Conservation (phyloP, 1,140 invertebrate species). For the Ctenoplectra terminalis region DNA sequence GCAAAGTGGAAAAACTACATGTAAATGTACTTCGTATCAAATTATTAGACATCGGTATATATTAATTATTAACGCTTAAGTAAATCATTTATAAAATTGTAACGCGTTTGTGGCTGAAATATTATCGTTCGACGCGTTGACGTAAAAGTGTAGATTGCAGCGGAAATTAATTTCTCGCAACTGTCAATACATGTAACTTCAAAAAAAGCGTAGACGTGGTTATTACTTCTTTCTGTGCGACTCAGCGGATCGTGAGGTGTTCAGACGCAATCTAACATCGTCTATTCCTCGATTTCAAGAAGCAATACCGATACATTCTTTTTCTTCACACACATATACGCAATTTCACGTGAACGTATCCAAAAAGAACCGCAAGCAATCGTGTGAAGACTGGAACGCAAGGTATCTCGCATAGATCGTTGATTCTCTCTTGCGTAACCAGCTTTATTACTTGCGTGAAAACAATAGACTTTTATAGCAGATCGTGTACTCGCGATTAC, state of each 20-base stretch:
- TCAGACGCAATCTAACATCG: too few relatives aligned
- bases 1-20: too few relatives aligned
- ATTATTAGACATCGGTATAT: too few relatives aligned
- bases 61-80: too few relatives aligned
- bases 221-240: neutral
- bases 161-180: conserved; percentile 14
- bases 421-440: neutral
- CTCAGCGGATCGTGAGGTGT: neutral
- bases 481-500: neutral
- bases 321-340: neutral
- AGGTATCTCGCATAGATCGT: neutral
- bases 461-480: neutral
- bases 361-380: neutral
- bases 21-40: too few relatives aligned
- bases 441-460: neutral
- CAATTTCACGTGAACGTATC: neutral
- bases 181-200: neutral
- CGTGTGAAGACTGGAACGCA: neutral
- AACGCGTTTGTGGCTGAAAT: too few relatives aligned
- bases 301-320: neutral
- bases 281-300: neutral
- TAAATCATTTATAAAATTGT: too few relatives aligned
- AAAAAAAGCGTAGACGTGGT: neutral
- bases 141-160: neutral
- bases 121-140: neutral